Evolutionary conservation across 1,140 invertebrate genomes (phyloP).

Genomic region (Zaprionus camerounensis): DNA sequence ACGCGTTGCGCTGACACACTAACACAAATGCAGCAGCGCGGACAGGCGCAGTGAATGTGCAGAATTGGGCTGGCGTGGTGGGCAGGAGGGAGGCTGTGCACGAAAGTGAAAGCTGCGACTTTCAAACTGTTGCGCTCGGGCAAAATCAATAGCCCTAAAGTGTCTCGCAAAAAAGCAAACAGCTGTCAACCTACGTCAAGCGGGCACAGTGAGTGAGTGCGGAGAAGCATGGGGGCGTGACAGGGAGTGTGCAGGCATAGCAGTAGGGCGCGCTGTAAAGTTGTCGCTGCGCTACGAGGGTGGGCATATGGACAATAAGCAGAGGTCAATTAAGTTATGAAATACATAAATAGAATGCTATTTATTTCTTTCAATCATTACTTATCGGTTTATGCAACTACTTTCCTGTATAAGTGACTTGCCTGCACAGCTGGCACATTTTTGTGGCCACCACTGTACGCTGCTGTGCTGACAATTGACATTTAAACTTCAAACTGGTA

Average conservation of each 20-base stretch:
- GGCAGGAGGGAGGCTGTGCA: conserved; percentile 29
- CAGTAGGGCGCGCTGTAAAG: background rate
- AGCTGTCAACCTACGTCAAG: conserved; percentile 81
- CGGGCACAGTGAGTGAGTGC: background rate
- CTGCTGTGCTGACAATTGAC: conserved; percentile 45
- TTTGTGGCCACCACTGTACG: conserved; percentile 37
- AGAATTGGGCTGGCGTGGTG: conserved; percentile 7
- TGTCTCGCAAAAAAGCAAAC: conserved; percentile 61
- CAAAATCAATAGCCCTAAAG: conserved; percentile 73
- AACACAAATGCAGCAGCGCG: conserved; percentile 62
- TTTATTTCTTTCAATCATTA: no score
- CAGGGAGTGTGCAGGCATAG: conserved; percentile 9
- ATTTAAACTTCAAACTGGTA: conserved; percentile 56
- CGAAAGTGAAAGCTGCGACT: conserved; percentile 80
- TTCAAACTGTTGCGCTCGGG: conserved; percentile 75
- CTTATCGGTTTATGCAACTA: no score
- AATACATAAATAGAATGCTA: no score
- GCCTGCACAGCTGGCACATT: background rate
- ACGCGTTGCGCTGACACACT: conserved; percentile 71
- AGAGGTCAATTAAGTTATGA: no score
- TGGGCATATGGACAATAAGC: background rate
- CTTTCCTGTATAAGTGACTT: background rate
- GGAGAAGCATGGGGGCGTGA: background rate
- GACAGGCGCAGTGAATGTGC: conserved; percentile 53
- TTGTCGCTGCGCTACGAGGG: background rate